A percentile compares a stretch with the other conserved stretches of the same genome.
phyloP scores from a whole-genome alignment of 2,888 invertebrate species.

The Tanytarsus gracilentus region DNA sequence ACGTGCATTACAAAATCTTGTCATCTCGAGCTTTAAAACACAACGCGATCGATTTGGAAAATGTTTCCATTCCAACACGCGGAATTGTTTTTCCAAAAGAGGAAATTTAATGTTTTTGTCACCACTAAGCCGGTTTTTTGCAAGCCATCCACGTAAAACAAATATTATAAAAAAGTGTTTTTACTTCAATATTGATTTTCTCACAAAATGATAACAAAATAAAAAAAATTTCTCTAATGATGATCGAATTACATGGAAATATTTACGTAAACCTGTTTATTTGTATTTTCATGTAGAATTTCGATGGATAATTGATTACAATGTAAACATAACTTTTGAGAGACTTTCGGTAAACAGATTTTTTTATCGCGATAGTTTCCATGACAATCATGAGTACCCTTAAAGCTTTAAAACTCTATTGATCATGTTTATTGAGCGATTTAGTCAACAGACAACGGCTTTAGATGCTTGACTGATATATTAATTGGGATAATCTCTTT shows the following conservation, averaged over 20 bases:
- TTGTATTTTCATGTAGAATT: not conserved
- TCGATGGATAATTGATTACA: not conserved
- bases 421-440: constrained; percentile 9
- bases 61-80: constrained; percentile 17
- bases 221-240: constrained; percentile 6
- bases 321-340: constrained; percentile 14
- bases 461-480: constrained; percentile 11
- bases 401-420: too few species aligned
- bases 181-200: not conserved
- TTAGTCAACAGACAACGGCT: constrained; percentile 11
- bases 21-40: not conserved
- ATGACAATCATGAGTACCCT: constrained; percentile 5
- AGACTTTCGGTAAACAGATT: constrained; percentile 4
- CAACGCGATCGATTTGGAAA: constrained; percentile 3
- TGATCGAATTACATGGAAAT: not conserved
- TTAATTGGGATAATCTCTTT: constrained; percentile 27
- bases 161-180: not conserved
- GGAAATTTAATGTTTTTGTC: constrained; percentile 27
- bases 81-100: constrained; percentile 17
- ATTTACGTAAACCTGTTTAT: not conserved
- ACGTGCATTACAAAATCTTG: constrained; percentile 19
- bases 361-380: too few species aligned
- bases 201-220: not conserved
- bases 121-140: constrained; percentile 14
- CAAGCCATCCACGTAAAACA: not conserved